phyloP scores from a whole-genome alignment of 2,888 invertebrate species.

The Adelphocoris suturalis region DNA sequence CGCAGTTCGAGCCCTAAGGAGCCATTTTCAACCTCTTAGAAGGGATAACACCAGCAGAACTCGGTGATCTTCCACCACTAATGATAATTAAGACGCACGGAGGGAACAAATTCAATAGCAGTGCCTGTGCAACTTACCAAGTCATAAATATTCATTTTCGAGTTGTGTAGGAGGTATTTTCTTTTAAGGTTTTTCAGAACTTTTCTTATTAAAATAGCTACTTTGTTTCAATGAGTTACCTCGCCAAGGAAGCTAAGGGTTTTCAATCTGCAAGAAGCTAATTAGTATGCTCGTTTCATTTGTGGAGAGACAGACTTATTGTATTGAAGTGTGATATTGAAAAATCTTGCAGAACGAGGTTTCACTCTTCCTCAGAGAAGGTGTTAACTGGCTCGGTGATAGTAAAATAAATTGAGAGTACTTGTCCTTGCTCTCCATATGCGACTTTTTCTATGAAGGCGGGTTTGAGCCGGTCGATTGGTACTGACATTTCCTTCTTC shows the following conservation, averaged over 20 bases:
- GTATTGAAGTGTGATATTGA: no score
- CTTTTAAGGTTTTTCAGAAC: background rate
- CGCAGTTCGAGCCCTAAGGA: background rate
- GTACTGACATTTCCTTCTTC: no score
- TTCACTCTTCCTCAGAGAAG: no score
- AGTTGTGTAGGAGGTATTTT: background rate
- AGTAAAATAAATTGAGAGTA: no score
- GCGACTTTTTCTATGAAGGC: no score
- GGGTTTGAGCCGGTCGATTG: no score
- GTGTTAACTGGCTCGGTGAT: no score
- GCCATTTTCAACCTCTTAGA: conserved; percentile 3
- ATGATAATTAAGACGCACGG: conserved; percentile 58
- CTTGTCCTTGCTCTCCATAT: no score
- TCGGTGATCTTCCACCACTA: conserved; percentile 18
- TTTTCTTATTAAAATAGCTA: background rate
- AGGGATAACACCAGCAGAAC: conserved; percentile 55
- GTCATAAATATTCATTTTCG: conserved; percentile 62
- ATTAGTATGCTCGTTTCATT: no score
- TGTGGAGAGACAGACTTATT: no score
- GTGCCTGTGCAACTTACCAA: conserved; percentile 13
- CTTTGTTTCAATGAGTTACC: background rate
- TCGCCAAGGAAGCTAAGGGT: background rate
- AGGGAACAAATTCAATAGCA: conserved; percentile 33
- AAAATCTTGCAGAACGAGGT: no score
- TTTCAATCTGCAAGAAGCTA: no score